phyloP scores from a whole-genome alignment of 2,113 vertebrate species.

The Desmodus rotundus region DNA sequence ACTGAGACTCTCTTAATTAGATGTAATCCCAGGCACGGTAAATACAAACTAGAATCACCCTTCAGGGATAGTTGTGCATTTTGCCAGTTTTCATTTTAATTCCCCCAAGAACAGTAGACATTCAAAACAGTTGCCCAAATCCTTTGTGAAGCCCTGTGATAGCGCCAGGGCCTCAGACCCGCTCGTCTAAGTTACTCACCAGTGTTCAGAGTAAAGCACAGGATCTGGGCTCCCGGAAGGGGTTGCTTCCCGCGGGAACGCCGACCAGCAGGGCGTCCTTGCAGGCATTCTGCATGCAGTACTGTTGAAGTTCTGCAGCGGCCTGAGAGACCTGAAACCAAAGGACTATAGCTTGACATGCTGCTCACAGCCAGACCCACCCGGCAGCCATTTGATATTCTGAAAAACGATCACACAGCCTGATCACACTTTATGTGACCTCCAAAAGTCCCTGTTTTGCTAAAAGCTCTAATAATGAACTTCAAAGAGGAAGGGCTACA shows the following conservation, averaged over 20 bases:
- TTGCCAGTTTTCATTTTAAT: background rate
- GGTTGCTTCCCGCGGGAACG: conserved; percentile 93
- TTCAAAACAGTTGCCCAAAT: background rate
- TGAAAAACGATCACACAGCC: background rate
- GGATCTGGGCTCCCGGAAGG: conserved; percentile 94
- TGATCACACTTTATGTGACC: background rate
- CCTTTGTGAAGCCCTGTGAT: background rate
- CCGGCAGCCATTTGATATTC: background rate
- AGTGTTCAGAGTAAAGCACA: conserved; percentile 88
- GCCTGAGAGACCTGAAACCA: conserved; percentile 92
- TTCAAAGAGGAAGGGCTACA: background rate
- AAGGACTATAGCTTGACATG: background rate
- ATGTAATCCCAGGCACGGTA: background rate
- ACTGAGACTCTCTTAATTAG: background rate
- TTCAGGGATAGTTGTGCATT: background rate
- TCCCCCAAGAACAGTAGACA: background rate
- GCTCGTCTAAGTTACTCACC: conserved; percentile 53
- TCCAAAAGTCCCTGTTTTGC: background rate
- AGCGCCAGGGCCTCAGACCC: background rate
- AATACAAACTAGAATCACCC: background rate
- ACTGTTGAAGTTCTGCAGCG: conserved; percentile 95
- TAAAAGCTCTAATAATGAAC: background rate
- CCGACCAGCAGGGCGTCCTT: conserved; percentile 94
- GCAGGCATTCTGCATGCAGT: conserved; percentile 94
- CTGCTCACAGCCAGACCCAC: conserved; percentile 37